Base-by-base conservation (phyloP, 2,888 invertebrate species). In the Octodonta nipae region DNA sequence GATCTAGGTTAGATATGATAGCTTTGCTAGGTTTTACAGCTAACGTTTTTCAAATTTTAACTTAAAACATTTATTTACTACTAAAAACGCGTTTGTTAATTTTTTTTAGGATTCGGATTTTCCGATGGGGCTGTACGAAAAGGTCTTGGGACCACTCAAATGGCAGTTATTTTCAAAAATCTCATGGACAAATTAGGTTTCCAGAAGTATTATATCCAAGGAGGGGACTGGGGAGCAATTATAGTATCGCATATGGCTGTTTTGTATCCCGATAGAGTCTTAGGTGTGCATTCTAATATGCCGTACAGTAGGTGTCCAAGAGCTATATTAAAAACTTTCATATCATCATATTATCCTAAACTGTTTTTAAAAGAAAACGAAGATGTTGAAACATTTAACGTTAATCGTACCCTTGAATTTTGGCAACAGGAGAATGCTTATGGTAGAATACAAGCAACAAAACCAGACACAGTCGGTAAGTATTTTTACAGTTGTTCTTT, bases 391-490 rank as follows among this genome's bases (percentile, higher is more conserved):
- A 58, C 70, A 52, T 73, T 70, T 45, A 75, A 75, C 0, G 33
- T 73, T 4, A 46, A 42, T 2, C 45, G 61, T 34, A 73, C 39
- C 1, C 37, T 44, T 20, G 26, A 32, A 1, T 60, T 55, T 38
- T 63, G 12, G 56, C 34, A 71, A 25, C 61, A 65, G 26, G 75
- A 76, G 53, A 52, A 52, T 27, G 78, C 76, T 1, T 78, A 76
- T 45, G 56, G 82, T 47, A 87, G 88, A 52, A 41, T 89, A 5
- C 91, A 92, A 54, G 73, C 83, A 0, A 87, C 88, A 0, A 89
- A 87, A 56, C 91, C 91, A 7, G 89, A 91, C 49, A 88, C 88
- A 1, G 63, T 86, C 42, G 88, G 86, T 81, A 55, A 58, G 41
- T 37, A 26, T n/a, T n/a, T n/a, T n/a, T n/a, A n/a, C n/a, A n/a